phyloP scores from a whole-genome alignment of 2,113 vertebrate genomes.

The Pongo pygmaeus region DNA sequence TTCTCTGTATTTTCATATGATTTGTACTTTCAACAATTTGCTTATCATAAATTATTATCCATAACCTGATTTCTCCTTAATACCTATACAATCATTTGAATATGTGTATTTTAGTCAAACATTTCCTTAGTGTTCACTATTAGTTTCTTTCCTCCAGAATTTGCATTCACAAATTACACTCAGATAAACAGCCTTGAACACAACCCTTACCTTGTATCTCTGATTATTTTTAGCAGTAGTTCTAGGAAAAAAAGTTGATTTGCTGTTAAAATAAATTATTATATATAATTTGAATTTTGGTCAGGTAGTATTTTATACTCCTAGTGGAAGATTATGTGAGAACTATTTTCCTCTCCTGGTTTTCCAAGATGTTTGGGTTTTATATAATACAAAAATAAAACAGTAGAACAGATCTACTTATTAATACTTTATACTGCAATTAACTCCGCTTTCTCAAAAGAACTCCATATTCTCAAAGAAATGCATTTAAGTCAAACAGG shows the following conservation, averaged over 20 bases:
- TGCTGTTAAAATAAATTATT: not conserved
- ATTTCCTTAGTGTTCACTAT: not conserved
- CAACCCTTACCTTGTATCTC: not conserved
- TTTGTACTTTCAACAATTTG: not conserved
- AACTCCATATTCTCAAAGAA: not conserved
- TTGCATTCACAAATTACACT: not conserved
- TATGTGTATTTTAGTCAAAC: not conserved
- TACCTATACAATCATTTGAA: not conserved
- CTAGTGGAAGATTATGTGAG: not conserved
- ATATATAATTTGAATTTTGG: not conserved
- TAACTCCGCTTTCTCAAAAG: not conserved
- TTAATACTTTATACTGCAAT: not conserved
- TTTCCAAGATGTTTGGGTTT: not conserved
- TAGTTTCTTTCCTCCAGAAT: not conserved
- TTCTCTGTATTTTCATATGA: not conserved
- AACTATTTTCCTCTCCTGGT: not conserved
- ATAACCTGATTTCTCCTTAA: not conserved
- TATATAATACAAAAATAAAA: not conserved
- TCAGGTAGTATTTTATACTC: not conserved
- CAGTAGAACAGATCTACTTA: not conserved
- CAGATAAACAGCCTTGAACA: not conserved
- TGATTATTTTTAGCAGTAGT: not conserved
- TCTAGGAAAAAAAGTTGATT: not conserved
- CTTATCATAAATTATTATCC: not conserved
- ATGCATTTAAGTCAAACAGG: not conserved